These are phyloP conservation scores for Recurvirostra avosetta DNA, from an alignment of 2,113 vertebrate species.

Conservation along the genomic window DNA sequence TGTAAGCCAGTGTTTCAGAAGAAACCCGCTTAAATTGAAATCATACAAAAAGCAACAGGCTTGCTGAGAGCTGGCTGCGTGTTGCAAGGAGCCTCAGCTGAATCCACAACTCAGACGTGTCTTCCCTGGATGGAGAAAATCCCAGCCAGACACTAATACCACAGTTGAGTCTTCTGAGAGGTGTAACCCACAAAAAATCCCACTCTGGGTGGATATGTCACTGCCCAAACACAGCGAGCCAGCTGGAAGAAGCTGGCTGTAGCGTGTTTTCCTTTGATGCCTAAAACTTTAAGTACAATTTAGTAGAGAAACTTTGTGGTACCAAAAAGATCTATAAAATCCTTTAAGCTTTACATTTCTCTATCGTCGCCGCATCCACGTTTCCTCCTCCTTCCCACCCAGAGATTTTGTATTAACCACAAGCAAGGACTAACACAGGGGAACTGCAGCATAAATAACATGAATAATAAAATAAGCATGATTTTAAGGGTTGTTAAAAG, in stretches of 20 bases:
- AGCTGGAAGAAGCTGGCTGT: not conserved
- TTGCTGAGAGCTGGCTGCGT: not conserved
- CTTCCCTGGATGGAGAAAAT: not conserved
- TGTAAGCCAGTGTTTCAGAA: not conserved
- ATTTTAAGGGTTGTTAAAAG: not conserved
- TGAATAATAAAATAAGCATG: not conserved
- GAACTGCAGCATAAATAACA: not conserved
- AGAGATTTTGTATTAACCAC: not conserved
- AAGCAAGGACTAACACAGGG: not conserved
- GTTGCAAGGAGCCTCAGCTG: not conserved
- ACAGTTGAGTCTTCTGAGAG: not conserved
- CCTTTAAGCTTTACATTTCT: not conserved
- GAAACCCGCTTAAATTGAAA: not conserved
- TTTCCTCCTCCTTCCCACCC: not conserved
- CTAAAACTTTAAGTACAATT: not conserved
- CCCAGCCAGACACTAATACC: not conserved
- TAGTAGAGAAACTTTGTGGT: not conserved
- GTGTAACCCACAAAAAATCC: not conserved
- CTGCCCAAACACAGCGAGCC: not conserved
- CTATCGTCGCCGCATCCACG: fast-evolving
- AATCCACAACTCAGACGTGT: not conserved
- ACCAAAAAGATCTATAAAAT: not conserved
- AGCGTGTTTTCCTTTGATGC: not conserved
- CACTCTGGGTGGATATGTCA: not conserved
- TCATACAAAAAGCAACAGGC: not conserved